Conservation (phyloP, 2,797 vertebrate genomes). For the Anniella stebbinsi region DNA sequence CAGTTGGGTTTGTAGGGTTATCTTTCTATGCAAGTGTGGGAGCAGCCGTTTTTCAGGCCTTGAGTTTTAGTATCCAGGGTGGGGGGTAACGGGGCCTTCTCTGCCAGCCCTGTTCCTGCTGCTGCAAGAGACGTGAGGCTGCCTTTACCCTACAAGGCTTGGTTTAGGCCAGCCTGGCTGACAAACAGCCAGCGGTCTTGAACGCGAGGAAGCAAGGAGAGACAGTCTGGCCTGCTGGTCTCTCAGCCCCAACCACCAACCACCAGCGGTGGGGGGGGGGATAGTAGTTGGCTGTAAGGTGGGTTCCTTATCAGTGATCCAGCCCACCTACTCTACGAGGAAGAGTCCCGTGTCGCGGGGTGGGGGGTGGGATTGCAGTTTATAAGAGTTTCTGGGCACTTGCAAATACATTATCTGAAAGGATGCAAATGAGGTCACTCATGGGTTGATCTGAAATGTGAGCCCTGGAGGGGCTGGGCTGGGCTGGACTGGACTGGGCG, state of each 20-base stretch:
- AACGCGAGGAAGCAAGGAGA: neutral
- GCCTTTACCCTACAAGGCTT: slow-evolving; percentile 83
- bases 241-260: neutral
- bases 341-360: neutral
- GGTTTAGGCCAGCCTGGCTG: slow-evolving; percentile 71
- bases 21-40: neutral
- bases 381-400: neutral
- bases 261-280: slow-evolving; percentile 25
- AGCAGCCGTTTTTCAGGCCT: slow-evolving; percentile 44
- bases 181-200: slow-evolving; percentile 50
- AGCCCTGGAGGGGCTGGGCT: slow-evolving; percentile 7
- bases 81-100: neutral
- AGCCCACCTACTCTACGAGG: neutral
- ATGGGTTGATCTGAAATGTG: slow-evolving; percentile 25
- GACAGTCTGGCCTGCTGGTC: neutral
- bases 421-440: neutral
- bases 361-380: neutral
- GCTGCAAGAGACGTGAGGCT: slow-evolving; percentile 63
- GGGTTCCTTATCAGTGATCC: neutral
- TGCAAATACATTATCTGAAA: neutral
- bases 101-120: slow-evolving; percentile 56
- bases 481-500: neutral
- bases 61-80: neutral
- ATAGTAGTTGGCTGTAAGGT: neutral
- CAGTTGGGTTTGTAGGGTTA: neutral